Evolutionary conservation across 2,888 invertebrate species (phyloP).

Genomic region (Dynastes tityus): DNA sequence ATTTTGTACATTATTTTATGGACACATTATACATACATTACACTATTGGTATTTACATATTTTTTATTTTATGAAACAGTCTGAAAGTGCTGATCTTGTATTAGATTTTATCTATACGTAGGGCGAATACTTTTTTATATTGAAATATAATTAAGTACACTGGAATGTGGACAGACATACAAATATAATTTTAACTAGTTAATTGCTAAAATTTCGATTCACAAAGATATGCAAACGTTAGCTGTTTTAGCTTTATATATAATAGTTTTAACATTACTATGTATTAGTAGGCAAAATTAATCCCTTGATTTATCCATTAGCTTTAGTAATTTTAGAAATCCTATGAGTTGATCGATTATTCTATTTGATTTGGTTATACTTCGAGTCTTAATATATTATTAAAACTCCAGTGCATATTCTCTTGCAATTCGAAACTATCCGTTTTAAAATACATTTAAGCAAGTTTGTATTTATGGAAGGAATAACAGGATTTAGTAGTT

Average conservation of each 20-base stretch:
- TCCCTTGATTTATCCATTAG: neutral
- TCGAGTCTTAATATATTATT: neutral
- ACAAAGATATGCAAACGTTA: conserved; percentile 28
- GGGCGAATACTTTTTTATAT: neutral
- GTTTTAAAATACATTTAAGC: conserved; percentile 19
- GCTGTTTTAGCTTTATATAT: conserved; percentile 2
- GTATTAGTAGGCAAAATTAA: neutral
- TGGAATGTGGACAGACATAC: conserved; percentile 32
- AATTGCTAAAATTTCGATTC: conserved; percentile 27
- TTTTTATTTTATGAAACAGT: conserved; percentile 4
- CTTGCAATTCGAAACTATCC: neutral
- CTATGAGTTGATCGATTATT: neutral
- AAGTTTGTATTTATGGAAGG: neutral
- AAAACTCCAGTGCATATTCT: neutral
- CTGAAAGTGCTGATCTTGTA: conserved; percentile 28
- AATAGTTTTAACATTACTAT: neutral
- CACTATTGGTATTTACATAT: conserved; percentile 18
- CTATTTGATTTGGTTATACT: neutral
- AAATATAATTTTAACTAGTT: conserved; percentile 8
- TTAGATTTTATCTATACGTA: conserved; percentile 5
- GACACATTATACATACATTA: neutral
- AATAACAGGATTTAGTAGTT: conserved; percentile 9
- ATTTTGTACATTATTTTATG: conserved; percentile 4
- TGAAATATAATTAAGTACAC: conserved; percentile 18
- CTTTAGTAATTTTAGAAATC: neutral